These are phyloP conservation scores for Luscinia luscinia DNA, from an alignment of 2,797 vertebrate genomes.

Conservation along the genomic window DNA sequence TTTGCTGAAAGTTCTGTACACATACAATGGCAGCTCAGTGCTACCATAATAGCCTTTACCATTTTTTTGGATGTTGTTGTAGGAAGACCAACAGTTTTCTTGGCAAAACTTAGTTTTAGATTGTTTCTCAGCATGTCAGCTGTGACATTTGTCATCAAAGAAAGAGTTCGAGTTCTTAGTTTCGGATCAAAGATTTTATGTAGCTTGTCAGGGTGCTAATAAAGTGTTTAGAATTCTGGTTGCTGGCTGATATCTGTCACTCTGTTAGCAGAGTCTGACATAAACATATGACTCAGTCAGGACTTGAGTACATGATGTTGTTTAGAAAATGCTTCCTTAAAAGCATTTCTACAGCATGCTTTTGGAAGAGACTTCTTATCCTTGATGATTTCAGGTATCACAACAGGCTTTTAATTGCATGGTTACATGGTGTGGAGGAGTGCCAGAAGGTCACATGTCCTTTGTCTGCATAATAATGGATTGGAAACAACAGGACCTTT, in stretches of 20 bases:
- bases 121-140: background rate
- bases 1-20: too few relatives aligned
- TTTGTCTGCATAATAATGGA: background rate
- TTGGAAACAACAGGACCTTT: background rate
- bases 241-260: slow-evolving; percentile 9
- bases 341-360: slow-evolving; percentile 24
- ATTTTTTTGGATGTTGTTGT: background rate
- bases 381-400: slow-evolving; percentile 50
- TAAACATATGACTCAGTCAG: slow-evolving; percentile 52
- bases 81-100: background rate
- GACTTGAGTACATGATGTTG: slow-evolving; percentile 7
- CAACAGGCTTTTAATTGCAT: background rate
- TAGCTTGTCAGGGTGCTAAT: background rate
- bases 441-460: background rate
- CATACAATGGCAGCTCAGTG: background rate
- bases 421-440: background rate
- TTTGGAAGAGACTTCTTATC: slow-evolving; percentile 26
- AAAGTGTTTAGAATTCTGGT: slow-evolving; percentile 33
- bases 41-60: background rate
- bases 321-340: slow-evolving; percentile 53
- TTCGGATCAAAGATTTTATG: background rate
- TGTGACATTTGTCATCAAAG: background rate
- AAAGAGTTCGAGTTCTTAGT: background rate
- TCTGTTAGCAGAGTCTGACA: background rate
- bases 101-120: background rate